These are phyloP conservation scores for Drosophila azteca DNA, from an alignment of 1,140 invertebrate species.

Conservation along the genomic window DNA sequence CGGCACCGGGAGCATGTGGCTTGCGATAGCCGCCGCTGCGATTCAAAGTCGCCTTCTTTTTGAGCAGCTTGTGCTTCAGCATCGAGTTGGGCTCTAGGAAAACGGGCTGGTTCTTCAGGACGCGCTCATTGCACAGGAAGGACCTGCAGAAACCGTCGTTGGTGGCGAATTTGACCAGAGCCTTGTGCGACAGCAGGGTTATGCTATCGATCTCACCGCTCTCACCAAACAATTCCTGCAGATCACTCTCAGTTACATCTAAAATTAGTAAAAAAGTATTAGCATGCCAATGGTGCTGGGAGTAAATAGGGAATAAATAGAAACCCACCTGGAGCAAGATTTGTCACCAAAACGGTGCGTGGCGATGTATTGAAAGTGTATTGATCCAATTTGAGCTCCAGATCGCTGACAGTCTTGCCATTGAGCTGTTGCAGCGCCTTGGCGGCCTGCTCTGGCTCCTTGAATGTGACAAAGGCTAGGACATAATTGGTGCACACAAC, in stretches of 20 bases:
- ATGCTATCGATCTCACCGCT: conserved; percentile 56
- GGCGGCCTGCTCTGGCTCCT: conserved; percentile 30
- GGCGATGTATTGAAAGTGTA: conserved; percentile 16
- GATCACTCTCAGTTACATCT: conserved; percentile 43
- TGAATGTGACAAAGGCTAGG: conserved; percentile 62
- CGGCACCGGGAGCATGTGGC: not conserved
- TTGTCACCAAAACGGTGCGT: conserved; percentile 42
- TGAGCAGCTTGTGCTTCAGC: conserved; percentile 33
- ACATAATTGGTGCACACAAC: conserved; percentile 47
- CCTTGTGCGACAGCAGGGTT: conserved; percentile 13
- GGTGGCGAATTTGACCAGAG: conserved; percentile 50
- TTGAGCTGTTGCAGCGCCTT: conserved; percentile 53
- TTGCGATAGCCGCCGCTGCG: not conserved
- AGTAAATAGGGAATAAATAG: no score
- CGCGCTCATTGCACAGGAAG: conserved; percentile 59
- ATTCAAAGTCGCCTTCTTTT: not conserved
- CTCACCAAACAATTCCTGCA: conserved; percentile 34
- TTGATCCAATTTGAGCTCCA: conserved; percentile 50
- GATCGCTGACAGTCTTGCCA: conserved; percentile 49
- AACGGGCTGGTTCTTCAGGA: conserved; percentile 35
- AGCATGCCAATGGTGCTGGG: not conserved
- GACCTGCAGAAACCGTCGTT: conserved; percentile 70
- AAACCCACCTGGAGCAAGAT: conserved; percentile 43
- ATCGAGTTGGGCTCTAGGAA: conserved; percentile 70
- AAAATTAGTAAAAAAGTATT: not conserved